Conservation (phyloP, 2,113 vertebrate species). For the Pithys albifrons region DNA sequence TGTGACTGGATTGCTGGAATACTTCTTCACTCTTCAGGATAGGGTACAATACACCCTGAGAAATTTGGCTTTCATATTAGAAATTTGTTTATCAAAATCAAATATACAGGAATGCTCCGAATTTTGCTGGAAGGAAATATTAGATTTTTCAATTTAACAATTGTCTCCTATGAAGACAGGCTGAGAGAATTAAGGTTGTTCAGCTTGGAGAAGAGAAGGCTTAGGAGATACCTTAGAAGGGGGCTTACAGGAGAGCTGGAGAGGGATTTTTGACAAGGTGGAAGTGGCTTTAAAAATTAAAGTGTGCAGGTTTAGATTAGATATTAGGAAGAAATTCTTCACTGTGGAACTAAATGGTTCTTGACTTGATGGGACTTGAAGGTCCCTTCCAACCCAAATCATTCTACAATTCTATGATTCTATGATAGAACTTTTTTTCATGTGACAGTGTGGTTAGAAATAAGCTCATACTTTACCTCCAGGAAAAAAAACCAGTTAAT, state of each 20-base stretch:
- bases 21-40: neutral
- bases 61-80: neutral
- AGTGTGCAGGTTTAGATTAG: neutral
- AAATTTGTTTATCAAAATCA: neutral
- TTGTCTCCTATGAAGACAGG: neutral
- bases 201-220: neutral
- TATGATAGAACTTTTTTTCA: neutral
- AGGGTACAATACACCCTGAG: neutral
- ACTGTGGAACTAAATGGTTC: neutral
- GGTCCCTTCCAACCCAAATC: neutral
- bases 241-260: neutral
- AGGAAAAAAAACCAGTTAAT: neutral
- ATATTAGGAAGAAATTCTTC: neutral
- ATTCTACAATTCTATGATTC: neutral
- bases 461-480: neutral
- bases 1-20: neutral
- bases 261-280: fast-evolving
- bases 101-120: neutral
- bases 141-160: neutral
- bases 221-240: neutral
- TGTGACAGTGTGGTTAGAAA: neutral
- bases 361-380: too few relatives aligned
- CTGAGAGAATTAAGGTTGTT: neutral
- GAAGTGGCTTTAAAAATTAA: neutral
- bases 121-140: neutral